Evolutionary conservation across 1,140 invertebrate genomes (phyloP).

Genomic region (Temnothorax longispinosus): DNA sequence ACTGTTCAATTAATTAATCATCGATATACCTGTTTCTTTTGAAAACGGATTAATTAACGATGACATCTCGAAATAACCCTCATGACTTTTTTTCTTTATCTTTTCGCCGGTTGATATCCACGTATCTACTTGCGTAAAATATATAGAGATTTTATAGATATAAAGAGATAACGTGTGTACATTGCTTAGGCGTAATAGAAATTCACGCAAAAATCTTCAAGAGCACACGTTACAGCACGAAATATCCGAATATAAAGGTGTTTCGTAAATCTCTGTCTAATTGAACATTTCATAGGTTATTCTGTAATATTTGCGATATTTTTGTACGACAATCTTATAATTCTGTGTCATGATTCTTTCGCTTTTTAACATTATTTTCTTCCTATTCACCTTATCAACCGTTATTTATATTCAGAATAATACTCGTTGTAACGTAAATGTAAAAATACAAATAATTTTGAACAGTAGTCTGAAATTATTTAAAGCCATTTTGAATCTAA

Average conservation of each 20-base stretch:
- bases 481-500: neutral
- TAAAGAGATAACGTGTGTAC: neutral
- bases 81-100: neutral
- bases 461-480: neutral
- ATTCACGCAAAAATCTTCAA: neutral
- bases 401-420: neutral
- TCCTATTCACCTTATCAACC: neutral
- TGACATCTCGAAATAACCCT: neutral
- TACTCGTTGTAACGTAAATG: neutral
- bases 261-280: neutral
- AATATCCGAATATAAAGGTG: neutral
- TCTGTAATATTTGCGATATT: neutral
- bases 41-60: neutral
- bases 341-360: too few relatives aligned
- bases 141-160: neutral
- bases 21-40: neutral
- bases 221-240: neutral
- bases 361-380: neutral
- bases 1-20: neutral
- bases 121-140: neutral
- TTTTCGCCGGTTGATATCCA: neutral
- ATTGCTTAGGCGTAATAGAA: neutral
- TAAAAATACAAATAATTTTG: neutral
- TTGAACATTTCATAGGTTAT: conserved; percentile 10
- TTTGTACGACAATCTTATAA: neutral